Percentiles rank a stretch among this genome's conserved stretches.
phyloP scores from a whole-genome alignment of 2,113 vertebrate genomes.

The Prunella fulvescens region DNA sequence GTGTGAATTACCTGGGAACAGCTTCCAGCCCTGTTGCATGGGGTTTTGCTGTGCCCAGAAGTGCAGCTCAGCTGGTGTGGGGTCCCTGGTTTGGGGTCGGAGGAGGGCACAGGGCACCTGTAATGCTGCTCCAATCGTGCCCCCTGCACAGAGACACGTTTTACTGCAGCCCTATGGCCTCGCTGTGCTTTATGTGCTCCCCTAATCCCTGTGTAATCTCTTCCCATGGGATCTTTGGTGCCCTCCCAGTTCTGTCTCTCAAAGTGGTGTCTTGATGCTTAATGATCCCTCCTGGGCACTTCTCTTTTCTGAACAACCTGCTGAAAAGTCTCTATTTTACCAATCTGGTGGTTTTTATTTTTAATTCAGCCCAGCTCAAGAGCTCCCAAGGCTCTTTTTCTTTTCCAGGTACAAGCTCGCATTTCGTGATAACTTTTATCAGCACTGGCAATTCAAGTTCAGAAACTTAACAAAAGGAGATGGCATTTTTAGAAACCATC shows the following conservation, averaged over 20 bases:
- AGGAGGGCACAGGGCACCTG: not conserved
- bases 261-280: not conserved
- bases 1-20: not conserved
- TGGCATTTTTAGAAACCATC: not conserved
- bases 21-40: not conserved
- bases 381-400: not conserved
- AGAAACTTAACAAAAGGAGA: not conserved
- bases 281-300: not conserved
- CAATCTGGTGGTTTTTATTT: not conserved
- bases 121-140: not conserved
- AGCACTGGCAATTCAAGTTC: not conserved
- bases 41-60: too few relatives aligned
- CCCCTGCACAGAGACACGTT: rapidly evolving
- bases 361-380: not conserved
- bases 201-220: not conserved
- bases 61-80: not conserved
- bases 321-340: not conserved
- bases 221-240: not conserved
- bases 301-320: not conserved
- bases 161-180: not conserved
- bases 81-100: not conserved
- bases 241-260: not conserved
- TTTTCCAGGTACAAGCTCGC: not conserved
- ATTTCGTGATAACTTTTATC: not conserved
- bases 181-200: not conserved